Conservation (phyloP, 2,797 vertebrate species). For the Lagodon rhomboides region DNA sequence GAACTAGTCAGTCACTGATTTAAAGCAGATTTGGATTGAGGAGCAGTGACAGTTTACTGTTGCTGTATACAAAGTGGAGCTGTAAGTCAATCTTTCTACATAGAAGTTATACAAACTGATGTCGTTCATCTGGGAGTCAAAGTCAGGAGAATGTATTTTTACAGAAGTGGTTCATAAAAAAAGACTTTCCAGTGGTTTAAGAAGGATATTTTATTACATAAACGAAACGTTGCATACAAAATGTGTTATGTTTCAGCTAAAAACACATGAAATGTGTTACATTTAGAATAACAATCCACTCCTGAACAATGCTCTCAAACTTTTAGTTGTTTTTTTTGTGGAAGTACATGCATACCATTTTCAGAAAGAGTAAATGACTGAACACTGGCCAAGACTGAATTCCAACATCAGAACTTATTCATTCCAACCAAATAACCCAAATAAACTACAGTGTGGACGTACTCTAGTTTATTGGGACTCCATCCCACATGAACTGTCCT, state of each 20-base stretch:
- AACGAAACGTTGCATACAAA: constrained; percentile 21
- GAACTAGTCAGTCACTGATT: not conserved
- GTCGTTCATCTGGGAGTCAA: not conserved
- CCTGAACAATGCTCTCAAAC: not conserved
- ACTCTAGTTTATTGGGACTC: not conserved
- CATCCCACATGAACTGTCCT: not conserved
- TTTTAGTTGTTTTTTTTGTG: not conserved
- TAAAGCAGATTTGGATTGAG: not conserved
- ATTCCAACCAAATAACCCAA: not conserved
- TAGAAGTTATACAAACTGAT: not conserved
- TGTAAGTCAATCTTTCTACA: not conserved
- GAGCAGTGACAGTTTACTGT: not conserved
- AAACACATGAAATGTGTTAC: constrained; percentile 10
- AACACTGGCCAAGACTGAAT: not conserved
- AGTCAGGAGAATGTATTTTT: not conserved
- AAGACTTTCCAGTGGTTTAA: constrained; percentile 1
- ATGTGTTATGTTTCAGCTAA: not conserved
- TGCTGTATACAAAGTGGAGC: not conserved
- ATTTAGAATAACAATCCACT: not conserved
- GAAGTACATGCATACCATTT: not conserved
- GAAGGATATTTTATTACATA: constrained; percentile 34
- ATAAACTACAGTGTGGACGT: no score
- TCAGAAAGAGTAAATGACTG: not conserved
- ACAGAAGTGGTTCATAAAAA: not conserved
- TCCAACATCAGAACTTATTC: not conserved